Base-by-base conservation (phyloP, 2,888 invertebrate genomes). In the Cosmorhoe ocellata region DNA sequence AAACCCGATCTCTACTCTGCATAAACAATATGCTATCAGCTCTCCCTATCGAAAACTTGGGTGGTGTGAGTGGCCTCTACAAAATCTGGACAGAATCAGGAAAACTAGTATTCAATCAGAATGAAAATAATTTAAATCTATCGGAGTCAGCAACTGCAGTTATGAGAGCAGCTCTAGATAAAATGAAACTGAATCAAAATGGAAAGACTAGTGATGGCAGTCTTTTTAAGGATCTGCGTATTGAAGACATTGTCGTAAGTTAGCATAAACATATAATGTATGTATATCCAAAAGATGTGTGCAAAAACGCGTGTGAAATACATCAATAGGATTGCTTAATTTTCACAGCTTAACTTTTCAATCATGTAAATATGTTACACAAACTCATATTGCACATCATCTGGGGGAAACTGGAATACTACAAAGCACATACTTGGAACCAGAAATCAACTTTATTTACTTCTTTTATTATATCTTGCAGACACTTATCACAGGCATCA, bases 101-200 rank as follows among this genome's bases (percentile, higher is more conserved):
- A 0, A 92, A 92, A 65, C 76, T 93, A 49, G 92, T 93, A 0
- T 93, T 93, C 49, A 91, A 92, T 64, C 80, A 91, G 42, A 81
- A 79, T 42, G 87, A 81, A 3, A 81, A 87, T 37, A 91, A 92
- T 62, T 64, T 81, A 0, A 83, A 91, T 33, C 74, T 94, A 11
- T 66, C 94, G 32, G 95, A 95, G 71, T 93, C 95, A 0, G 92
- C 93, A 1, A 94, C 95, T 0, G 92, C 94, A 2, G 93, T 94
- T 0, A 93, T 95, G 93, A 91, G 95, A 61, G 94, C 95, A n/a
- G 91, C 94, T 1, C 79, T 95, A 32, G 93, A 94, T 67, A 93
- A 93, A 81, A 88, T 95, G 38, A 93, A 93, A 59, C 71, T 79
- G n/a, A 78, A 72, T 59, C 77, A 80, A 49, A 80, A 74, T 69